Conservation (phyloP, 2,797 vertebrate genomes). For the Sebastes vulpes region DNA sequence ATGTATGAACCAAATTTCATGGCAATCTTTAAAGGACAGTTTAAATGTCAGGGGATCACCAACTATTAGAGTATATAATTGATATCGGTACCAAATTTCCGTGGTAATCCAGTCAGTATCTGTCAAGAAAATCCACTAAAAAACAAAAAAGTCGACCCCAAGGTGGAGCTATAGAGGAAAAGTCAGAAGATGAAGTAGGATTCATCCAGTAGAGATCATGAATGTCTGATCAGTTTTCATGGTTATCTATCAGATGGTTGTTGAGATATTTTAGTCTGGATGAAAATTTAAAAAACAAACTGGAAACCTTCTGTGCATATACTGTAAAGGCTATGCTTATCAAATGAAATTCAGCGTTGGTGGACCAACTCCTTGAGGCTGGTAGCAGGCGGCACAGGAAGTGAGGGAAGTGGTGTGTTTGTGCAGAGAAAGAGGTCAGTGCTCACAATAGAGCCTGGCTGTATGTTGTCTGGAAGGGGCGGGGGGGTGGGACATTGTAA, state of each 20-base stretch:
- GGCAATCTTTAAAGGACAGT: too few relatives aligned
- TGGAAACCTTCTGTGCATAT: not conserved
- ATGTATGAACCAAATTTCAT: too few relatives aligned
- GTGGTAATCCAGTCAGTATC: too few relatives aligned
- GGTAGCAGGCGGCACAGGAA: slow-evolving; percentile 58
- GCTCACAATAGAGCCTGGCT: slow-evolving; percentile 45
- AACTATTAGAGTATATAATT: too few relatives aligned
- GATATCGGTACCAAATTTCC: too few relatives aligned
- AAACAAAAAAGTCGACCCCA: too few relatives aligned
- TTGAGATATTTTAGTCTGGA: not conserved
- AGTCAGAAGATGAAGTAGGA: too few relatives aligned
- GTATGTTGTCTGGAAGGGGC: not conserved
- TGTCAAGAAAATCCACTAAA: too few relatives aligned
- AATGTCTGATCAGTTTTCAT: not conserved
- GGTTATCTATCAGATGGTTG: not conserved
- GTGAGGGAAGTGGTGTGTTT: slow-evolving; percentile 58
- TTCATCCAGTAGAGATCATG: too few relatives aligned
- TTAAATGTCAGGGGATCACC: too few relatives aligned
- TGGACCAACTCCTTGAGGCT: not conserved
- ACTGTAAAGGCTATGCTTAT: not conserved
- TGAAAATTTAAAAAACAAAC: not conserved
- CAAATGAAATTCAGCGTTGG: not conserved
- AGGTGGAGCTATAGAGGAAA: too few relatives aligned
- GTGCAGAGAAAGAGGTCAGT: slow-evolving; percentile 54
- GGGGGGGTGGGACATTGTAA: not conserved